phyloP scores from a whole-genome alignment of 1,140 invertebrate species.

The Drosophila arawakana region DNA sequence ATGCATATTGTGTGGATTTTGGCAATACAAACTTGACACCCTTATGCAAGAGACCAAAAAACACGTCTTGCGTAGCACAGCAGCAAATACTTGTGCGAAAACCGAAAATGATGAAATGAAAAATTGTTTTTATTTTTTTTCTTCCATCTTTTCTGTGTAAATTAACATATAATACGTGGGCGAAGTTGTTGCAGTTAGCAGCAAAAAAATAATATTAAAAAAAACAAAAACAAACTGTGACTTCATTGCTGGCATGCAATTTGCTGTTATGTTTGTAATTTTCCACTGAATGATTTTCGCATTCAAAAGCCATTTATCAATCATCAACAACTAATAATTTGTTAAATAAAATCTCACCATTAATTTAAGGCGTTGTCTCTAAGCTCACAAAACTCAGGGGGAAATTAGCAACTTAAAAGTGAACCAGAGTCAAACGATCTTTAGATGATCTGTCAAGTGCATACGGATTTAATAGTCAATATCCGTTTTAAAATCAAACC shows the following conservation, averaged over 20 bases:
- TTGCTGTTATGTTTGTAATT: constrained; percentile 51
- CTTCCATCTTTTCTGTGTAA: neutral
- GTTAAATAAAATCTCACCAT: constrained; percentile 19
- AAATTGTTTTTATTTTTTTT: constrained; percentile 9
- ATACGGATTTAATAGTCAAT: constrained; percentile 46
- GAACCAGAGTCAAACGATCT: constrained; percentile 5
- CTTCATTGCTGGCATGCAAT: constrained; percentile 62
- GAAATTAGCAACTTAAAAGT: neutral
- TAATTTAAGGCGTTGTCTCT: constrained; percentile 39
- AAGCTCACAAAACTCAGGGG: neutral
- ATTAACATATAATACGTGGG: constrained; percentile 65
- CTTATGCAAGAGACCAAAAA: constrained; percentile 38
- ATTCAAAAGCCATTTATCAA: constrained; percentile 51
- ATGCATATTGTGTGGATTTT: constrained; percentile 28
- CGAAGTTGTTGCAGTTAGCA: constrained; percentile 52
- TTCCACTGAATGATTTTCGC: constrained; percentile 63
- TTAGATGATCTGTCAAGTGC: constrained; percentile 41
- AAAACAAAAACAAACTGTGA: constrained; percentile 55
- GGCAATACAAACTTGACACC: constrained; percentile 39
- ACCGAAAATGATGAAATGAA: constrained; percentile 47
- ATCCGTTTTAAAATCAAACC: constrained; percentile 54
- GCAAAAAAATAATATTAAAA: constrained; percentile 38
- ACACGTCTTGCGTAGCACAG: constrained; percentile 49
- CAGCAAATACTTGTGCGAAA: constrained; percentile 34
- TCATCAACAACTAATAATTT: constrained; percentile 38